Evolutionary conservation across 2,797 vertebrate genomes (phyloP).

Genomic region (Liasis olivaceus): DNA sequence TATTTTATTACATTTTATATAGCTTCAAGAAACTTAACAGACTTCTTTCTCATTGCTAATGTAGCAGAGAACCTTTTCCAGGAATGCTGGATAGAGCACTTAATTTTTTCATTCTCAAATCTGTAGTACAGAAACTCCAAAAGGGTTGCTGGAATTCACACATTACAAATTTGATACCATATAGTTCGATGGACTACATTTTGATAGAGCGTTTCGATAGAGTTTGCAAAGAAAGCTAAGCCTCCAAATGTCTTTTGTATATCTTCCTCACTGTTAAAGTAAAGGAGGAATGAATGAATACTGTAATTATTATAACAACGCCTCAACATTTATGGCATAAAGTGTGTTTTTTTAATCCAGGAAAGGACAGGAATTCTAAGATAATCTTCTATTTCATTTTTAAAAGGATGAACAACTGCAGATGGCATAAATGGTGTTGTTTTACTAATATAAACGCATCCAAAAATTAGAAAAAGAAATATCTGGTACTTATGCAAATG

Average conservation of each 20-base stretch:
- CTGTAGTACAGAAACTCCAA: background rate
- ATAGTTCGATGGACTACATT: background rate
- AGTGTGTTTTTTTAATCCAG: background rate
- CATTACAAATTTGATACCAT: background rate
- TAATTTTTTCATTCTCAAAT: background rate
- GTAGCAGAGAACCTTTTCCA: background rate
- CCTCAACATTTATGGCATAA: background rate
- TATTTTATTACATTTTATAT: background rate
- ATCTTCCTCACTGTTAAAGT: no score
- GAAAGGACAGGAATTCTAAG: background rate
- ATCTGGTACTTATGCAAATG: conserved; percentile 8
- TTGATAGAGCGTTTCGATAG: background rate
- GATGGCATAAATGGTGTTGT: background rate
- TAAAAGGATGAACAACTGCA: background rate
- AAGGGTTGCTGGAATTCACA: background rate
- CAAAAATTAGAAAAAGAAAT: background rate
- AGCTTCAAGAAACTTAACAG: background rate
- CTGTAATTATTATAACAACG: background rate
- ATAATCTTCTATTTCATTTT: background rate
- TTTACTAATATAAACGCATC: background rate
- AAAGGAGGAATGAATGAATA: background rate
- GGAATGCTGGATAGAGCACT: background rate
- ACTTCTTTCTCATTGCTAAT: background rate
- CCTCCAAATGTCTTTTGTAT: background rate
- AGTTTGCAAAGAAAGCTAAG: background rate